These are phyloP conservation scores for Ornithoptera alexandrae DNA, from an alignment of 2,888 invertebrate genomes.

Conservation along the genomic window DNA sequence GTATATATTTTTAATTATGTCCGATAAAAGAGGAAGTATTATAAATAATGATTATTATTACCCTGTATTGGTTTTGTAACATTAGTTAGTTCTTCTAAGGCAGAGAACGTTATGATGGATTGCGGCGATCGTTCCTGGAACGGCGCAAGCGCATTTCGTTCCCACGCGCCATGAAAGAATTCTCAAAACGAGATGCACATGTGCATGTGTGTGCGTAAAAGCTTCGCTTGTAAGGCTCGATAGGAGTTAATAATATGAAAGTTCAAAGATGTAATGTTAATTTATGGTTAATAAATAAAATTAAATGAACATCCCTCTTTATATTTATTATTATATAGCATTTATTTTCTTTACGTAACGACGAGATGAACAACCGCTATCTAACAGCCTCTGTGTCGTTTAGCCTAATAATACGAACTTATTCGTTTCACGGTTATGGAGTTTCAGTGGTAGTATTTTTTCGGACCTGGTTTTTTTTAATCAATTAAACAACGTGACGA, in stretches of 20 bases:
- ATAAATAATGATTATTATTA: not conserved
- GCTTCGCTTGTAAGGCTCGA: not conserved
- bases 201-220: conserved; percentile 34
- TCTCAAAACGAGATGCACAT: conserved; percentile 48
- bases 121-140: conserved; percentile 69
- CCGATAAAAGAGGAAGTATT: not conserved
- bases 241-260: not conserved
- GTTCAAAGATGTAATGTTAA: not conserved
- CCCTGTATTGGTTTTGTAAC: not conserved
- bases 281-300: not conserved
- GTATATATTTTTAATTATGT: too few species aligned
- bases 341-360: too few species aligned
- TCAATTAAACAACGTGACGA: too few species aligned
- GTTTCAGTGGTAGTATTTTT: too few species aligned
- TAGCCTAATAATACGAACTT: too few species aligned
- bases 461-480: too few species aligned
- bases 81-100: conserved; percentile 5
- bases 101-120: conserved; percentile 62
- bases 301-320: too few species aligned
- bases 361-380: too few species aligned
- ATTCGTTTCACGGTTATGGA: too few species aligned
- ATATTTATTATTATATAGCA: too few species aligned
- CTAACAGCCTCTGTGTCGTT: too few species aligned
- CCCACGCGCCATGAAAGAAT: conserved; percentile 67
- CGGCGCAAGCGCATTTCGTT: conserved; percentile 59